Evolutionary conservation across 2,113 vertebrate genomes (phyloP).

Genomic region (Elgaria multicarinata): DNA sequence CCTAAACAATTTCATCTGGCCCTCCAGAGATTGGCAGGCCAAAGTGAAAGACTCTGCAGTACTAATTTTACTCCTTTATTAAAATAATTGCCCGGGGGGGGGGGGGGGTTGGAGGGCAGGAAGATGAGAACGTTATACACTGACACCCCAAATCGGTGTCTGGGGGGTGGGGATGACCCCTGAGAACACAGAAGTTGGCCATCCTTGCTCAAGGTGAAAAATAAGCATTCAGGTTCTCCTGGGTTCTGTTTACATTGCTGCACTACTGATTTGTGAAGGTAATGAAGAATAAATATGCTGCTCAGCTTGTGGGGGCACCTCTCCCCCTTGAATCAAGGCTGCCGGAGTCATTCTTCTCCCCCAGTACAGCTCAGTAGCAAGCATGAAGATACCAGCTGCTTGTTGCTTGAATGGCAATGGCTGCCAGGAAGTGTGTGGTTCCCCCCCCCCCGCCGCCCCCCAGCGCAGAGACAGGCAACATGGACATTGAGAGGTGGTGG

Average conservation of each 20-base stretch:
- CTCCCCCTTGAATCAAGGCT: neutral
- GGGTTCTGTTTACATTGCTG: slow-evolving; percentile 14
- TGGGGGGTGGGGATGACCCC: neutral
- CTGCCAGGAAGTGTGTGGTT: neutral
- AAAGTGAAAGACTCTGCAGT: neutral
- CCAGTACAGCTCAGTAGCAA: too few relatives aligned
- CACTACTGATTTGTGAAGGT: slow-evolving; percentile 20
- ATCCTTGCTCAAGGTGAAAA: neutral
- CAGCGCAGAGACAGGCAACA: neutral
- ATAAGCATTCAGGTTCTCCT: neutral
- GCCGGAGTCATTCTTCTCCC: neutral
- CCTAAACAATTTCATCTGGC: neutral
- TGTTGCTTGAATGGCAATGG: neutral
- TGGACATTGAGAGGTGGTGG: too few relatives aligned
- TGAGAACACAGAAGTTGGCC: neutral
- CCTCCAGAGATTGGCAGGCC: neutral
- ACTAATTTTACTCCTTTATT: neutral
- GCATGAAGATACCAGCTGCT: too few relatives aligned
- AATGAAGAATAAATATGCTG: slow-evolving; percentile 15
- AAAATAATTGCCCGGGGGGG: too few relatives aligned
- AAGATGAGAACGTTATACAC: neutral
- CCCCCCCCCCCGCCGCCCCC: too few relatives aligned
- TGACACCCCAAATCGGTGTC: too few relatives aligned
- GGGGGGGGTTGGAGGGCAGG: neutral
- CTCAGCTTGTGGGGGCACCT: neutral